Base-by-base conservation (phyloP, 1,140 invertebrate genomes). In the Oreohelix idahoensis region DNA sequence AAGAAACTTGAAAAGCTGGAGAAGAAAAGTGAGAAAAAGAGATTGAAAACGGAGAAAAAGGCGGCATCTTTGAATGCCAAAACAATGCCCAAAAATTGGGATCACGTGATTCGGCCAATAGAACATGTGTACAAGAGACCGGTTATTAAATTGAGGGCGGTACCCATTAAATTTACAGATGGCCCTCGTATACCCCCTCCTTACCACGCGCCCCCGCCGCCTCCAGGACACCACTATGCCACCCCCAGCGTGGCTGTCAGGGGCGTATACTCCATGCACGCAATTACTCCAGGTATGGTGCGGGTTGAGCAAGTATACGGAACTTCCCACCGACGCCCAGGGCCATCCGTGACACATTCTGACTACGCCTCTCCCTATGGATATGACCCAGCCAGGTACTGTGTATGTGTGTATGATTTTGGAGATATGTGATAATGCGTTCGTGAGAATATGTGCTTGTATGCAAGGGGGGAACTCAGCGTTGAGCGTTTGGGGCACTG, bases 141-240 rank as follows among this genome's bases (percentile, higher is more conserved):
- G 0, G 80, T 81, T 39, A 79, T 88, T 29, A 84, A 86, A n/a
- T 38, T 90, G n/a, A 86, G 81, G 42, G 87, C 90, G 23, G 89
- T 91, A 42, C 88, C 88, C n/a, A 91, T 91, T 51, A 87, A 90
- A 58, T 88, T 88, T 42, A 87, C 89, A 29, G 87, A 89, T 84
- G 86, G 84, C 63, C 84, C 85, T 20, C 80, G 69, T 49, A 36
- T 42, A n/a, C 83, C 83, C 15, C 1, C 4, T 20, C 20, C 5
- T 58, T 79, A 42, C 49, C 77, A 58, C 10, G 66, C 78, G 35
- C 85, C 85, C 0, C 86, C 85, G 23, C 79, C 79, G 11, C 1
- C 87, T 1, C 36, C 36, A 36, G 11, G 4, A 15, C 20, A 13
- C 20, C 79, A 70, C 39, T 81, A 81, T 39, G 79, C 79, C 42